phyloP scores from a whole-genome alignment of 2,888 invertebrate species.

The Dynastes maya region DNA sequence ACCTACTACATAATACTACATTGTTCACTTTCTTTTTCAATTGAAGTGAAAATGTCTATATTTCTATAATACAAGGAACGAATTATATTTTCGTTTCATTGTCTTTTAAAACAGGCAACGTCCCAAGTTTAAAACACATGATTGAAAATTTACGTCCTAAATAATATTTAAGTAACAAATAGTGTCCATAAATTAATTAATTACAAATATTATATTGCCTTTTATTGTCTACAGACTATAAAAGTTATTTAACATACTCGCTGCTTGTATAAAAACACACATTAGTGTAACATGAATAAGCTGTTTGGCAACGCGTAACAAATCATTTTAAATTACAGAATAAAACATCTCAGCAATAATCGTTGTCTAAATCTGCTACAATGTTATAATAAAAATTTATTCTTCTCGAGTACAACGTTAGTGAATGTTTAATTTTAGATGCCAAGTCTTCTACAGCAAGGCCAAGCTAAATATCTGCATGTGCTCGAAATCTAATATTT shows the following conservation, averaged over 20 bases:
- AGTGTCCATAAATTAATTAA: conserved; percentile 13
- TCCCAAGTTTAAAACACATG: not conserved
- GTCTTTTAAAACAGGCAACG: too few relatives aligned
- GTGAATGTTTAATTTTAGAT: conserved; percentile 46
- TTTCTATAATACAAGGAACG: too few relatives aligned
- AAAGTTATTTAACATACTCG: not conserved
- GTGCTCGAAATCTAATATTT: conserved; percentile 38
- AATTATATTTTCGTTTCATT: too few relatives aligned
- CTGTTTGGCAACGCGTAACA: conserved; percentile 22
- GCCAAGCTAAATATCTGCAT: conserved; percentile 38
- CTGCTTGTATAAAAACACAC: conserved; percentile 1
- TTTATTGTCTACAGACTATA: conserved; percentile 10
- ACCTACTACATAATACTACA: too few relatives aligned
- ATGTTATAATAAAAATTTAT: conserved; percentile 36
- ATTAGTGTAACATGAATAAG: conserved; percentile 19
- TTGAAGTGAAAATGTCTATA: too few relatives aligned
- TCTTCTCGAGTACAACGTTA: conserved; percentile 37
- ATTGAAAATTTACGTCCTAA: not conserved
- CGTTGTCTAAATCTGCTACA: conserved; percentile 36
- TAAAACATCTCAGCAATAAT: conserved; percentile 37
- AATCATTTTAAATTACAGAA: conserved; percentile 32
- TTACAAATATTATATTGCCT: conserved; percentile 8
- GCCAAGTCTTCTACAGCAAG: conserved; percentile 44
- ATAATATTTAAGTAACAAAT: too few relatives aligned
- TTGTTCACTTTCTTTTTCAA: too few relatives aligned